Percentiles rank a stretch among this genome's conserved stretches.
Conservation (phyloP, 2,797 vertebrate species). For the Argya squamiceps region DNA sequence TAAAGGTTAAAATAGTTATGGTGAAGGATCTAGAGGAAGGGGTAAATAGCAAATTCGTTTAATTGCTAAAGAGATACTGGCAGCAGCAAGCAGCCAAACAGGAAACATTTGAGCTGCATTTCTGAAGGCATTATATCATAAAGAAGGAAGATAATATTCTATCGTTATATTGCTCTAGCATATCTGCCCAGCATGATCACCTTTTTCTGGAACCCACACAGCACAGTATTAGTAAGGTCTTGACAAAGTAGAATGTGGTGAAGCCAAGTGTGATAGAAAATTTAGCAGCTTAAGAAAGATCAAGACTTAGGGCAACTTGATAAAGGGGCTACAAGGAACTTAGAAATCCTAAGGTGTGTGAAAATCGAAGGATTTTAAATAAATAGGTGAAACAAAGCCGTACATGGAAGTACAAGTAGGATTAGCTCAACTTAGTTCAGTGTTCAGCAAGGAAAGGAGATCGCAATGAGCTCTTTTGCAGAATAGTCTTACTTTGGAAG, state of each 20-base stretch:
- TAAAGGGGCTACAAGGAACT: background rate
- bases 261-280: background rate
- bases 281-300: background rate
- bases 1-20: background rate
- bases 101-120: background rate
- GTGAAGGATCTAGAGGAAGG: background rate
- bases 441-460: background rate
- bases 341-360: background rate
- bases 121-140: background rate
- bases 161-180: background rate
- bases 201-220: background rate
- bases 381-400: background rate
- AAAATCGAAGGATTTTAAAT: background rate
- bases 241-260: background rate
- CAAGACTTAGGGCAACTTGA: background rate
- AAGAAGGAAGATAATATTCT: background rate
- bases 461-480: background rate
- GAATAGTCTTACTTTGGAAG: background rate
- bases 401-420: background rate
- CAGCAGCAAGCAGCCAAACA: background rate
- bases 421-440: background rate
- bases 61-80: background rate
- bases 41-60: background rate
- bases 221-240: background rate
- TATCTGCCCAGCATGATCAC: background rate